phyloP scores from a whole-genome alignment of 2,797 vertebrate species.

The Pachyuromys duprasi region DNA sequence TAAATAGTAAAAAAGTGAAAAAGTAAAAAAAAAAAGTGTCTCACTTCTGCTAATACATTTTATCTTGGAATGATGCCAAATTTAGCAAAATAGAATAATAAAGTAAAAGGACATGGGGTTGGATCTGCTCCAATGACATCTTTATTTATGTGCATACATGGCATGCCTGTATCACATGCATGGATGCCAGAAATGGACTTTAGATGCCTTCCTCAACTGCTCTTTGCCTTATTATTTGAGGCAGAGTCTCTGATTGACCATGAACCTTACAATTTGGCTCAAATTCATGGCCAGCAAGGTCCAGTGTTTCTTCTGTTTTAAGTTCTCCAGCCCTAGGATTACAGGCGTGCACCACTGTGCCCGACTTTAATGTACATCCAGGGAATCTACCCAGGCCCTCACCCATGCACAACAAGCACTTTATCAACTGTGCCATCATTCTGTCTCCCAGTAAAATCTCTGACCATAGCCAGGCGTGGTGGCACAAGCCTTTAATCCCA shows the following conservation, averaged over 20 bases:
- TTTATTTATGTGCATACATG: not conserved
- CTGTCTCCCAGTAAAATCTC: not conserved
- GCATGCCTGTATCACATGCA: not conserved
- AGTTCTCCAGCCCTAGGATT: not conserved
- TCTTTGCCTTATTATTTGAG: not conserved
- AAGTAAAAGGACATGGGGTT: not conserved
- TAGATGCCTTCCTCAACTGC: not conserved
- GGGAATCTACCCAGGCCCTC: not conserved
- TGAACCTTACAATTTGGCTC: not conserved
- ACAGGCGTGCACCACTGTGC: not conserved
- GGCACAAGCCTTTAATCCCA: no score
- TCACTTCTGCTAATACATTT: constrained; percentile 25
- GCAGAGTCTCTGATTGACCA: not conserved
- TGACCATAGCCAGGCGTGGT: not conserved
- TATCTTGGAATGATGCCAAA: not conserved
- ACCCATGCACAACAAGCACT: not conserved
- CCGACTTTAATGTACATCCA: no score
- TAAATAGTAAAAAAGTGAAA: not conserved
- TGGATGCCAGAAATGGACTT: not conserved
- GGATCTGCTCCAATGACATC: not conserved
- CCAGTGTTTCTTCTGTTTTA: not conserved
- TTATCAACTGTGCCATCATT: not conserved
- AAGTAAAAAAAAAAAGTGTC: not conserved
- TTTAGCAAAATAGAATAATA: not conserved
- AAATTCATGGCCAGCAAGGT: not conserved